These are phyloP conservation scores for Augochlora pura DNA, from an alignment of 1,140 invertebrate species.

Conservation along the genomic window DNA sequence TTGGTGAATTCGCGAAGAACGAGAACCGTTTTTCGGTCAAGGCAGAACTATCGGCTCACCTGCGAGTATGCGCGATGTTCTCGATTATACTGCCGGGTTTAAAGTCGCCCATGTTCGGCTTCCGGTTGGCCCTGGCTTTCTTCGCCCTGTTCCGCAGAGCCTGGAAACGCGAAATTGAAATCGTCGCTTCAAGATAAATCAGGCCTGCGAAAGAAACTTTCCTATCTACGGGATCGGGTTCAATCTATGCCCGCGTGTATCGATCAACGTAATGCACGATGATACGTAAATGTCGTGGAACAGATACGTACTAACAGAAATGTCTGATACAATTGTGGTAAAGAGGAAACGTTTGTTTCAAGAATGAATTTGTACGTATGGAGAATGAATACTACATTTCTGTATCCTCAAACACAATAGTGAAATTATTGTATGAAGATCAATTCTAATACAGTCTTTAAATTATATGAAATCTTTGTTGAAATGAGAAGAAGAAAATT, in stretches of 20 bases:
- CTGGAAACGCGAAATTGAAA: slow-evolving; percentile 74
- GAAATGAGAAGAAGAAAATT: too few relatives aligned
- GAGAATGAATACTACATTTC: too few relatives aligned
- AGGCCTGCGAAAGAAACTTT: slow-evolving; percentile 33
- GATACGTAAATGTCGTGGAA: too few relatives aligned
- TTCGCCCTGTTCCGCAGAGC: slow-evolving; percentile 91
- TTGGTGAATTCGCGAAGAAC: background rate
- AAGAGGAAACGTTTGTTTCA: too few relatives aligned
- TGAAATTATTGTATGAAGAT: too few relatives aligned
- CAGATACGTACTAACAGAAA: too few relatives aligned
- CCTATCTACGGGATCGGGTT: background rate
- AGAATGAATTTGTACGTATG: too few relatives aligned
- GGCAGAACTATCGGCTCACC: slow-evolving; percentile 66
- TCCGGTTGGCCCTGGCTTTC: slow-evolving; percentile 88
- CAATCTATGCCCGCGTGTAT: background rate
- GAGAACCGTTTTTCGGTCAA: background rate
- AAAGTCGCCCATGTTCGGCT: slow-evolving; percentile 86
- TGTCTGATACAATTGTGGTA: too few relatives aligned
- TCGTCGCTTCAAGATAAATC: slow-evolving; percentile 38
- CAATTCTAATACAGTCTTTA: too few relatives aligned
- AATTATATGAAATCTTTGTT: too few relatives aligned
- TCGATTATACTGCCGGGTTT: slow-evolving; percentile 92
- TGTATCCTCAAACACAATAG: too few relatives aligned
- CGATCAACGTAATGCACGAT: background rate
- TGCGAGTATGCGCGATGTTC: slow-evolving; percentile 90